These are phyloP conservation scores for Struthio camelus DNA, from an alignment of 2,113 vertebrate species.

Conservation along the genomic window DNA sequence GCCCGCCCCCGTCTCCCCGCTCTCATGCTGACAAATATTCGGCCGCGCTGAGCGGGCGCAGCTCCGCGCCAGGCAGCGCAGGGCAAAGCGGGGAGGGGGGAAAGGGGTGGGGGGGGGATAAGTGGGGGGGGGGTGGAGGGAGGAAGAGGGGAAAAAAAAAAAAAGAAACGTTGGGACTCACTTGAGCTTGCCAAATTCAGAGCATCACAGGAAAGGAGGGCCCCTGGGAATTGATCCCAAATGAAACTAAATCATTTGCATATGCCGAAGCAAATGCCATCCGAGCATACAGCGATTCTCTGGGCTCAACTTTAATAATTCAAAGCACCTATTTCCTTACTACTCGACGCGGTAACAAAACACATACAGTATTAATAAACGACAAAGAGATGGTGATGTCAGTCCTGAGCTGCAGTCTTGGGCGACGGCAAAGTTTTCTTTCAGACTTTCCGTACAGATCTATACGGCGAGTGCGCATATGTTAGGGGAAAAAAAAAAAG, in stretches of 20 bases:
- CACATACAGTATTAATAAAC: slow-evolving; percentile 63
- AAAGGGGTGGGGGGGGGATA: background rate
- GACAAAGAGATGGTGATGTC: background rate
- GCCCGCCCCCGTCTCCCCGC: too few species aligned
- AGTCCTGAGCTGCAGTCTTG: background rate
- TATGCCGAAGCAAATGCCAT: slow-evolving; percentile 81
- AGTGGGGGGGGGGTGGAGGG: background rate
- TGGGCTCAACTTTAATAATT: slow-evolving; percentile 83
- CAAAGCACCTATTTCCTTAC: slow-evolving; percentile 78
- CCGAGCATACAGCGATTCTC: slow-evolving; percentile 74
- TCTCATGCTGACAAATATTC: background rate
- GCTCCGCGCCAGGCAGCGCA: too few species aligned
- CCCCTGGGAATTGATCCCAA: slow-evolving; percentile 86
- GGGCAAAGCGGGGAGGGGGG: too few species aligned
- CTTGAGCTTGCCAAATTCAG: slow-evolving; percentile 78
- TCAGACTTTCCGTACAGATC: background rate
- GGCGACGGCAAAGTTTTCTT: slow-evolving; percentile 47
- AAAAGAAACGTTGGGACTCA: background rate
- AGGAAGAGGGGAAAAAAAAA: background rate
- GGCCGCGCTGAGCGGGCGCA: too few species aligned
- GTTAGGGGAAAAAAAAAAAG: too few species aligned
- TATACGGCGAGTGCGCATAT: background rate
- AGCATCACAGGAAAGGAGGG: slow-evolving; percentile 79
- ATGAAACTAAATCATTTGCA: slow-evolving; percentile 88
- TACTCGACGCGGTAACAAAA: slow-evolving; percentile 46